Evolutionary conservation across 1,140 invertebrate species (phyloP), one percentile per base, ranked within the genome.

Genomic region (Lepidurus arcticus): DNA sequence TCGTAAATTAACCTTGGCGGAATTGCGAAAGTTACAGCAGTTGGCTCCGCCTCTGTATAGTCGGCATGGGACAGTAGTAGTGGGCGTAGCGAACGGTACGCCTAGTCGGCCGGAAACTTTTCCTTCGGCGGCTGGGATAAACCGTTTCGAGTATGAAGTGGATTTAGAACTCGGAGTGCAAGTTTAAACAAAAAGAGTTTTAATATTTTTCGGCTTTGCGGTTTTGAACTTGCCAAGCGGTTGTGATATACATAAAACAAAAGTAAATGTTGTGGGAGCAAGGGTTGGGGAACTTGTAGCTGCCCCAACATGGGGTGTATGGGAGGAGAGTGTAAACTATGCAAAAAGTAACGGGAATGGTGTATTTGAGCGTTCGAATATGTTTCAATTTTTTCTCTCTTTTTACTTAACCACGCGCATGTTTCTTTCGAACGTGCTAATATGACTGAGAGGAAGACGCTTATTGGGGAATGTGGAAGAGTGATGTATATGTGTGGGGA

Each of bases 11-110:
- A 78, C 78, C 1, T 74, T 78, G n/a, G 78, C 78, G 8, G 78
- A 78, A 44, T 43, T 78, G 73, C 65, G 75, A 74, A 78, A 45
- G 73, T 44, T 78, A 13, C 78, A 78, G 43, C 77, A 78, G 34
- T 74, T 75, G 73, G 43, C 43, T 34, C 43, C 75, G 24, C 75
- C 75, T 13, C 42, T 76, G 1, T 76, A 65, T 16, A 65, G 53
- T 65, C 53, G 53, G 21, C 53, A 65, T 65, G 53, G 53, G 53
- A 65, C 53, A 21, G 53, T 65, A 16, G n/a, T 65, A 16, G 9
- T 65, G 13, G 53, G 53, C 21, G 53, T 65, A 21, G 6, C 53
- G 16, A 65, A 65, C 53, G 53, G 53, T 7, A 65, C 53, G n/a
- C 16, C 53, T 7, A 65, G 53, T 16, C 8, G 53, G 21, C 53